Conservation (phyloP, 2,888 invertebrate genomes). For the Mactromeris polynyma region DNA sequence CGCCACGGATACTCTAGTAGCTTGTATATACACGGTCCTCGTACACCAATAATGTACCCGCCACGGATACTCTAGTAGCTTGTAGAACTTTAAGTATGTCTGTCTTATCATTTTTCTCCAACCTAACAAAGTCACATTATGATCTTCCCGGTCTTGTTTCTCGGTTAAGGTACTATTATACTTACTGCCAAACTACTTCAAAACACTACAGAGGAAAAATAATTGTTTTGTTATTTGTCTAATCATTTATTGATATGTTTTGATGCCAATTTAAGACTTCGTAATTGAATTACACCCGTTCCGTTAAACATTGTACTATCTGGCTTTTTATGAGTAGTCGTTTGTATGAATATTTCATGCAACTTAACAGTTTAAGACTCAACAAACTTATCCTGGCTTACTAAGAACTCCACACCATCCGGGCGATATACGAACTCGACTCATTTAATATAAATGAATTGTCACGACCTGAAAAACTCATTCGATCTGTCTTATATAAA, state of each 20-base stretch:
- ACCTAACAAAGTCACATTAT: too few species aligned
- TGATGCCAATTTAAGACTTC: conserved; percentile 45
- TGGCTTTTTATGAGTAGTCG: conserved; percentile 30
- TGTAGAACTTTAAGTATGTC: too few species aligned
- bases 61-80: too few species aligned
- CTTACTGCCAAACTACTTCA: too few species aligned
- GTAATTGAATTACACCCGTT: conserved; percentile 64
- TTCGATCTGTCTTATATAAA: too few species aligned
- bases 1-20: too few species aligned
- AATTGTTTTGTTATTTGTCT: conserved; percentile 62
- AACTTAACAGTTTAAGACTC: neutral
- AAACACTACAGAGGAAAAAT: conserved; percentile 15
- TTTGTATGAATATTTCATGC: conserved; percentile 32
- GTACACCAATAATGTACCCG: too few species aligned
- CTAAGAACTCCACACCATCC: neutral
- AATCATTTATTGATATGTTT: conserved; percentile 60
- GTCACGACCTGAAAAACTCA: neutral
- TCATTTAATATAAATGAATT: neutral
- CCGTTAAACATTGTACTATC: conserved; percentile 46
- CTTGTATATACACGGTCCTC: too few species aligned
- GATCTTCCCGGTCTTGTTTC: too few species aligned
- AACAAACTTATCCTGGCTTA: neutral
- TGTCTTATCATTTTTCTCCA: too few species aligned
- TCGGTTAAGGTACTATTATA: too few species aligned
- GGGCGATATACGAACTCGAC: neutral